Percentiles rank a stretch among this genome's conserved stretches.
Conservation (phyloP, 2,113 vertebrate genomes). For the Phoenicopterus ruber region DNA sequence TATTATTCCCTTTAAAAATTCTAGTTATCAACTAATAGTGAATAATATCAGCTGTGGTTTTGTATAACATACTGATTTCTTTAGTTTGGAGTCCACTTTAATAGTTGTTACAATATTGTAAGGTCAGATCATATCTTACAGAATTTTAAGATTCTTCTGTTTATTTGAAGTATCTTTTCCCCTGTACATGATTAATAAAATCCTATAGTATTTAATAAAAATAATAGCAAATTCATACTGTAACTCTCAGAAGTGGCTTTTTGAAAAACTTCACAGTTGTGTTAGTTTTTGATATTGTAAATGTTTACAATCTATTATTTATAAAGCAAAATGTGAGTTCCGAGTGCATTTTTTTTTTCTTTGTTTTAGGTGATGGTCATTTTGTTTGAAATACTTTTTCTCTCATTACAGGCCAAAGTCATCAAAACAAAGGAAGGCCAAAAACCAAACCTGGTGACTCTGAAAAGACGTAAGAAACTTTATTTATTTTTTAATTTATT, state of each 20-base stretch:
- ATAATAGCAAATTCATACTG: background rate
- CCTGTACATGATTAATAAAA: background rate
- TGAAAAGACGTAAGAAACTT: slow-evolving; percentile 60
- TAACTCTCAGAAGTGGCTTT: background rate
- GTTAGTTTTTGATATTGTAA: background rate
- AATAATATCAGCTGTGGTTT: background rate
- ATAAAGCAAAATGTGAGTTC: background rate
- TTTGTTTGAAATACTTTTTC: background rate
- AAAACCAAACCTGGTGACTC: slow-evolving; percentile 52
- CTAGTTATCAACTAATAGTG: background rate
- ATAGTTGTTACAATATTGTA: background rate
- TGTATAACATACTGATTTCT: background rate
- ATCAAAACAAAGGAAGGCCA: slow-evolving; percentile 61
- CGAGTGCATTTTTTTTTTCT: background rate
- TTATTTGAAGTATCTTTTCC: background rate
- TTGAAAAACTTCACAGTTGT: background rate
- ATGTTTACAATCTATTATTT: background rate
- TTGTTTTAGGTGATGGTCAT: background rate
- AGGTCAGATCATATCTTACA: background rate
- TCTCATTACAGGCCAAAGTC: slow-evolving; percentile 51
- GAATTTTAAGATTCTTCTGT: background rate
- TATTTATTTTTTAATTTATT: background rate
- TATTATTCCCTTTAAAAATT: background rate
- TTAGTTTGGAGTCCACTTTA: background rate
- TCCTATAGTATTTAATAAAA: background rate